A percentile compares a stretch with the other conserved stretches of the same genome.
Evolutionary conservation across 2,113 vertebrate genomes (phyloP).

Genomic region (Triplophysa rosa): DNA sequence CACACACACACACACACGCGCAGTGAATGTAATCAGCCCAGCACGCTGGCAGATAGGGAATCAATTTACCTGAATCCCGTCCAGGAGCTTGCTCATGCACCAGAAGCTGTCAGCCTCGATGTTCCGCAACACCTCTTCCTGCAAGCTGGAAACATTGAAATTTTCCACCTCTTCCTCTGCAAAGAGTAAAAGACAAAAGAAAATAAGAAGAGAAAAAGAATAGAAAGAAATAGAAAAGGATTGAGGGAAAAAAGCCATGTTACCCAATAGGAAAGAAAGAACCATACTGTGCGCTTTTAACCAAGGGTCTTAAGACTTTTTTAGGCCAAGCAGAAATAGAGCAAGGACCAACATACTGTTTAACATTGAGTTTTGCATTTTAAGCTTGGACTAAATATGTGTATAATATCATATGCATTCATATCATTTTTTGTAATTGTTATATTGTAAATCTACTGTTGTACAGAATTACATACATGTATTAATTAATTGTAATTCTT

Average conservation of each 20-base stretch:
- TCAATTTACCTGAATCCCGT: constrained; percentile 95
- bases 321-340: background rate
- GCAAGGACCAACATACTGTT: background rate
- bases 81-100: constrained; percentile 98
- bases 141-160: constrained; percentile 89
- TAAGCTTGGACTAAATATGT: too few species aligned
- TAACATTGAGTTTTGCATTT: too few species aligned
- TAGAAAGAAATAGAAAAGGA: constrained; percentile 9
- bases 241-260: background rate
- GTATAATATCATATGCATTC: too few species aligned
- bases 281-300: background rate
- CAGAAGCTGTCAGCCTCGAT: constrained; percentile 98
- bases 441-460: too few species aligned
- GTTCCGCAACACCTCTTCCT: constrained; percentile 87
- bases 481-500: too few species aligned
- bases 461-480: too few species aligned
- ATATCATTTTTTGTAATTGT: too few species aligned
- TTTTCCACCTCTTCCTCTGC: constrained; percentile 88
- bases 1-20: background rate
- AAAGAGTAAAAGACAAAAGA: constrained; percentile 39
- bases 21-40: constrained; percentile 60
- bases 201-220: background rate
- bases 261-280: constrained; percentile 1
- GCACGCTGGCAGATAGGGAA: constrained; percentile 63
- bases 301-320: too few species aligned